Evolutionary conservation across 1,140 invertebrate species (phyloP).

Genomic region (Zaprionus lachaisei): DNA sequence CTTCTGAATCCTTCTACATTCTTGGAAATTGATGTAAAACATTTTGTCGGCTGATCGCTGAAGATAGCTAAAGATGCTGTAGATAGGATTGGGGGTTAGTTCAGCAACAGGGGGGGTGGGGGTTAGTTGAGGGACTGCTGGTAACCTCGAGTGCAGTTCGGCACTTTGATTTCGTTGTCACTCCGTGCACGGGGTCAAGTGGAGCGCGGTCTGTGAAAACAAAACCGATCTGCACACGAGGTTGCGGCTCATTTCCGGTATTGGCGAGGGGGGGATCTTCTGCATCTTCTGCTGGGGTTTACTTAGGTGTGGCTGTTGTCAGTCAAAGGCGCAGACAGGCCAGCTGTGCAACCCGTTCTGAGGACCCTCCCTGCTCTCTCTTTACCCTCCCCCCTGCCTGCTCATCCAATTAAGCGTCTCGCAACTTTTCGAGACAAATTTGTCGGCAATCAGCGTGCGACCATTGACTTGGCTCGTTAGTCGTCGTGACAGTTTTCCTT

Average conservation of each 20-base stretch:
- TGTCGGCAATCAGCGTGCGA: conserved; percentile 62
- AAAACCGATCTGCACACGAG: conserved; percentile 48
- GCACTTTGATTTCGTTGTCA: conserved; percentile 73
- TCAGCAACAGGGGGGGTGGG: no score
- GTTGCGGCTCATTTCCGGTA: conserved; percentile 74
- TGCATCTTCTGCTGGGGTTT: conserved; percentile 46
- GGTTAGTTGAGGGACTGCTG: no score
- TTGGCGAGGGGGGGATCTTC: conserved; percentile 31
- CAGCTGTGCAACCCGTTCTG: conserved; percentile 50
- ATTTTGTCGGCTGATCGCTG: conserved; percentile 46
- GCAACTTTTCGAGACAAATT: conserved; percentile 72
- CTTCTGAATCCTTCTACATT: conserved; percentile 26
- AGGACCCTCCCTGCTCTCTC: conserved; percentile 7
- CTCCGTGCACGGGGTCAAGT: conserved; percentile 66
- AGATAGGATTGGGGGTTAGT: neutral
- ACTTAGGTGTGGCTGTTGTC: conserved; percentile 80
- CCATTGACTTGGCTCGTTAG: conserved; percentile 80
- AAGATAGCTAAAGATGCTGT: neutral
- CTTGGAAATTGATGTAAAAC: conserved; percentile 73
- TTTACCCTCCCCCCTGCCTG: neutral
- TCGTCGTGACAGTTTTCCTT: conserved; percentile 70
- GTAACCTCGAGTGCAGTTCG: conserved; percentile 28
- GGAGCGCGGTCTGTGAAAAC: conserved; percentile 75
- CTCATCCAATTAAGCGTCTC: conserved; percentile 73
- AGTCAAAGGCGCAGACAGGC: conserved; percentile 72